Conservation (phyloP, 2,113 vertebrate genomes). For the Fukomys damarensis region DNA sequence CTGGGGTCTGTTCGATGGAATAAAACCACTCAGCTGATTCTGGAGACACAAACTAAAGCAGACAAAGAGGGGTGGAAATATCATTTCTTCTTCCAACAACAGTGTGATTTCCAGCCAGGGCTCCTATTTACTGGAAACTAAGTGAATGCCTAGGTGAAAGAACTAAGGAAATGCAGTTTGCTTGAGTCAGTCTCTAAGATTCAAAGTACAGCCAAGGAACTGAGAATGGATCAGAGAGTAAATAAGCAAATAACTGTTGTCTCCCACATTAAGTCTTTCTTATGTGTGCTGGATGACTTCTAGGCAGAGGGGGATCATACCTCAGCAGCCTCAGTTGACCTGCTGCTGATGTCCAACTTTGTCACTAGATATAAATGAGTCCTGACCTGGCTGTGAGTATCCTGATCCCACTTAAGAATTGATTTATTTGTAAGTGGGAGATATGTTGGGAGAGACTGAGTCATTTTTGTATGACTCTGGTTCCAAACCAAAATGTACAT, state of each 20-base stretch:
- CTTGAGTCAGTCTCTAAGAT: background rate
- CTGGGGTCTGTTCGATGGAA: background rate
- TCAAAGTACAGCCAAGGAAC: background rate
- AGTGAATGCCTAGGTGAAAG: background rate
- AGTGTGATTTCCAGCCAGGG: background rate
- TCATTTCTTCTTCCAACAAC: background rate
- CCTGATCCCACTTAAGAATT: background rate
- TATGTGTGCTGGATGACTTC: background rate
- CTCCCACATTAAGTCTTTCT: background rate
- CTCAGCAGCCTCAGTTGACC: background rate
- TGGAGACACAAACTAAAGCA: background rate
- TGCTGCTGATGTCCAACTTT: background rate
- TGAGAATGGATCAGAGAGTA: background rate
- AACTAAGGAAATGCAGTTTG: background rate
- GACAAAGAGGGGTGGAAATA: background rate
- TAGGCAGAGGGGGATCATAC: background rate
- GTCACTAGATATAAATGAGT: background rate
- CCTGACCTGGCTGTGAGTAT: background rate
- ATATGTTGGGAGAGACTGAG: background rate
- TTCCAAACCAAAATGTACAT: background rate
- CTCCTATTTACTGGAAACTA: background rate
- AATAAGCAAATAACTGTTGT: background rate
- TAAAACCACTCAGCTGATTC: background rate
- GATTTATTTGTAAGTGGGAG: background rate
- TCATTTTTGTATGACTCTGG: background rate